phyloP scores from a whole-genome alignment of 2,113 vertebrate genomes.

The Bungarus multicinctus region DNA sequence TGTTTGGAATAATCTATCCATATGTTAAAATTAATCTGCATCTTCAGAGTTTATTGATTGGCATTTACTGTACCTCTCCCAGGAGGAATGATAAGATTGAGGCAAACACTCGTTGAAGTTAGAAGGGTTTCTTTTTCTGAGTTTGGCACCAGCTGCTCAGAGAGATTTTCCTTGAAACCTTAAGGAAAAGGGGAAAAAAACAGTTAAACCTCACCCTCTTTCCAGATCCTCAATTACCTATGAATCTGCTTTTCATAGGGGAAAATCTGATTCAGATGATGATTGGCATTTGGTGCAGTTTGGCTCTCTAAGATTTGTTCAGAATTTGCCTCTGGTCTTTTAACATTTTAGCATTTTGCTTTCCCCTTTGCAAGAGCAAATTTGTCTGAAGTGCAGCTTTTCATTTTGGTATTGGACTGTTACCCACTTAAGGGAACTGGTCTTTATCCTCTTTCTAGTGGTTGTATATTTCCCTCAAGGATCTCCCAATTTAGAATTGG shows the following conservation, averaged over 20 bases:
- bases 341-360: background rate
- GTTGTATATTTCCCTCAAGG: background rate
- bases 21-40: background rate
- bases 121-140: background rate
- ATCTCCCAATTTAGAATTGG: background rate
- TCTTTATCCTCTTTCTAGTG: background rate
- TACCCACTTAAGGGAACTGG: background rate
- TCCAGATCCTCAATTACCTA: background rate
- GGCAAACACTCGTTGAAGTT: background rate
- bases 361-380: background rate
- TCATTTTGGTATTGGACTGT: background rate
- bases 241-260: background rate
- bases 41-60: background rate
- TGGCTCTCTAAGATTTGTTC: background rate
- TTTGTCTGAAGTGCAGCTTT: background rate
- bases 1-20: accelerated
- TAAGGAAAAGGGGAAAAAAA: background rate
- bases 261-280: background rate
- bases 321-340: background rate
- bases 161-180: background rate
- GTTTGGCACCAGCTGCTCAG: background rate
- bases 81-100: background rate
- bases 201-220: too few species aligned
- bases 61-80: background rate
- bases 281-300: background rate